These are phyloP conservation scores for Ditylenchus weischeri DNA, from an alignment of 2,888 invertebrate genomes.

Conservation along the genomic window DNA sequence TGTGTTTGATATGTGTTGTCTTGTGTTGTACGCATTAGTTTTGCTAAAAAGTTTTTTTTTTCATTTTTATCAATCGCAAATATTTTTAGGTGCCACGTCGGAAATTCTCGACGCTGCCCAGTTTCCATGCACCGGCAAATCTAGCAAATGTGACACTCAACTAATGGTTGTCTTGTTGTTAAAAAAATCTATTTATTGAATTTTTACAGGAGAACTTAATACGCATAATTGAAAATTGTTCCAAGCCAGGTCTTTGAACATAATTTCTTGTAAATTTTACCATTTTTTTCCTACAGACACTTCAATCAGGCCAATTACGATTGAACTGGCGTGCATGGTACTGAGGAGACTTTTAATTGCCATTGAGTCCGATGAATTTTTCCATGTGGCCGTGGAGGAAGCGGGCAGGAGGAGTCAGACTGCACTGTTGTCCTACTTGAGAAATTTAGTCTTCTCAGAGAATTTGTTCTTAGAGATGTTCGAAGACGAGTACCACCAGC, in stretches of 20 bases:
- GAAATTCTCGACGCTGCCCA: constrained; percentile 44
- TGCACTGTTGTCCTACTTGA: constrained; percentile 58
- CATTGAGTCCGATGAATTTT: constrained; percentile 62
- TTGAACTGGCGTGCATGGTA: constrained; percentile 81
- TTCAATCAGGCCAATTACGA: constrained; percentile 82
- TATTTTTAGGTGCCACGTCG: constrained; percentile 27
- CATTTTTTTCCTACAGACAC: constrained; percentile 57
- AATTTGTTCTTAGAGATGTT: constrained; percentile 98
- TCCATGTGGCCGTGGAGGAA: constrained; percentile 56
- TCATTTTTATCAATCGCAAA: neutral
- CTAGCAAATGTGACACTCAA: constrained; percentile 33
- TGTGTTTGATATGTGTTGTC: neutral
- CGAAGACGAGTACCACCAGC: constrained; percentile 93
- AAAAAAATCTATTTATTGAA: neutral
- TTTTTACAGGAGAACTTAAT: constrained; percentile 16
- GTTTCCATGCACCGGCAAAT: constrained; percentile 33
- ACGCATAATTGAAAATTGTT: constrained; percentile 26
- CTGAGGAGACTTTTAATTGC: constrained; percentile 69
- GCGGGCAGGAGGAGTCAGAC: constrained; percentile 64
- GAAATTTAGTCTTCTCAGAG: constrained; percentile 69
- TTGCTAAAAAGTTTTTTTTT: neutral
- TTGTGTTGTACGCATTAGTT: neutral
- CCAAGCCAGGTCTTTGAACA: constrained; percentile 13
- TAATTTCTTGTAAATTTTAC: neutral
- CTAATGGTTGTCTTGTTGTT: constrained; percentile 8